phyloP scores from a whole-genome alignment of 1,140 invertebrate genomes.

The Choristoneura fumiferana region DNA sequence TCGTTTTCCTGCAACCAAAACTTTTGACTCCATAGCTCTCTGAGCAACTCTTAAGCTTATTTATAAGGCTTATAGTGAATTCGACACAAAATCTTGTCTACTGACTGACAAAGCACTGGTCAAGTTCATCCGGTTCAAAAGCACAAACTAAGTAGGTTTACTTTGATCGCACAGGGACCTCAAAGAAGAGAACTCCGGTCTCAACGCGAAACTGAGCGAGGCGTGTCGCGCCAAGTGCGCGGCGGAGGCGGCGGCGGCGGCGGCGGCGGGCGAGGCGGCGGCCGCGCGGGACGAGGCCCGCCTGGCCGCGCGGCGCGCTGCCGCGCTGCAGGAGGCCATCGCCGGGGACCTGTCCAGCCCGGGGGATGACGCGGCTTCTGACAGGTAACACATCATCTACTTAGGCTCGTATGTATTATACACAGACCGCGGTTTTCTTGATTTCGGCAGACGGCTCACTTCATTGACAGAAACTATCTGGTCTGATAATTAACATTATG shows the following conservation, averaged over 20 bases:
- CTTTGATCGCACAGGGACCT: slow-evolving; percentile 51
- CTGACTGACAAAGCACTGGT: no score
- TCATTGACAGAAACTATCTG: no score
- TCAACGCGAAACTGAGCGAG: slow-evolving; percentile 55
- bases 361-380: slow-evolving; percentile 58
- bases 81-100: no score
- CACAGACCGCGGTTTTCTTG: no score
- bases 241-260: slow-evolving; percentile 54
- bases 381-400: slow-evolving; percentile 45
- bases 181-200: slow-evolving; percentile 62
- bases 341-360: slow-evolving; percentile 68
- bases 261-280: slow-evolving; percentile 56
- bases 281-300: slow-evolving; percentile 62
- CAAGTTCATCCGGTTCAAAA: no score
- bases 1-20: no score
- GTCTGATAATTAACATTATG: no score
- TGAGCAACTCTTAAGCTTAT: no score
- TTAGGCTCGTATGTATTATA: background rate
- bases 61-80: no score
- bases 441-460: no score
- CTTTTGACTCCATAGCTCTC: no score
- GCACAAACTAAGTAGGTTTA: background rate
- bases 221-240: slow-evolving; percentile 44
- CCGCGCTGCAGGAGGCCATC: slow-evolving; percentile 70
- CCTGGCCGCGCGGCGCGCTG: slow-evolving; percentile 56